Percentiles rank a stretch among this genome's conserved stretches.
Conservation (phyloP, 2,888 invertebrate species). For the Corbicula japonica region DNA sequence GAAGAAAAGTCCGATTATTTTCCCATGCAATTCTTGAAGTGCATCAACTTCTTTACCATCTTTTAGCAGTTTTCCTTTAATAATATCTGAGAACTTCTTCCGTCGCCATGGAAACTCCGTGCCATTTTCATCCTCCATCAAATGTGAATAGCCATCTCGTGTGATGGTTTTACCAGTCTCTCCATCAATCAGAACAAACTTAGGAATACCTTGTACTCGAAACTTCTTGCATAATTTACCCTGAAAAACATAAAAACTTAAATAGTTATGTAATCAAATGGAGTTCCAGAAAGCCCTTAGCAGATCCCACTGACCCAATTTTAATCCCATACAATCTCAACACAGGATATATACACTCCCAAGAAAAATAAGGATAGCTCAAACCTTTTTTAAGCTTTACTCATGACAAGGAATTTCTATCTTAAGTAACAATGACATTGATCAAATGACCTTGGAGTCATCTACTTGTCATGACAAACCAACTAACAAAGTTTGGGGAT, state of each 20-base stretch:
- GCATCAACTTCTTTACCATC: slow-evolving; percentile 85
- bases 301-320: too few species aligned
- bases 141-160: slow-evolving; percentile 89
- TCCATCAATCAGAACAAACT: slow-evolving; percentile 91
- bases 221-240: slow-evolving; percentile 92
- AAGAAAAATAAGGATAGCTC: too few species aligned
- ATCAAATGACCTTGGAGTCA: too few species aligned
- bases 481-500: too few species aligned
- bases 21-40: slow-evolving; percentile 85
- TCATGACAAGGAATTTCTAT: too few species aligned
- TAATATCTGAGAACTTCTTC: slow-evolving; percentile 88
- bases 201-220: slow-evolving; percentile 92
- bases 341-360: too few species aligned
- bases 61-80: slow-evolving; percentile 78
- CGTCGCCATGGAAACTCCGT: slow-evolving; percentile 93
- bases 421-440: too few species aligned
- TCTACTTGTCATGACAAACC: too few species aligned
- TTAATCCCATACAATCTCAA: too few species aligned
- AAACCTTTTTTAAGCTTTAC: too few species aligned
- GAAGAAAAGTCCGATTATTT: slow-evolving; percentile 94
- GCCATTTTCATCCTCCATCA: slow-evolving; percentile 91
- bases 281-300: too few species aligned
- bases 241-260: slow-evolving; percentile 87
- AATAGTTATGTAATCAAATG: neutral
- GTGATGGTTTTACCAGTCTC: slow-evolving; percentile 90